phyloP scores from a whole-genome alignment of 2,797 vertebrate species.

The Poecilia gillii region DNA sequence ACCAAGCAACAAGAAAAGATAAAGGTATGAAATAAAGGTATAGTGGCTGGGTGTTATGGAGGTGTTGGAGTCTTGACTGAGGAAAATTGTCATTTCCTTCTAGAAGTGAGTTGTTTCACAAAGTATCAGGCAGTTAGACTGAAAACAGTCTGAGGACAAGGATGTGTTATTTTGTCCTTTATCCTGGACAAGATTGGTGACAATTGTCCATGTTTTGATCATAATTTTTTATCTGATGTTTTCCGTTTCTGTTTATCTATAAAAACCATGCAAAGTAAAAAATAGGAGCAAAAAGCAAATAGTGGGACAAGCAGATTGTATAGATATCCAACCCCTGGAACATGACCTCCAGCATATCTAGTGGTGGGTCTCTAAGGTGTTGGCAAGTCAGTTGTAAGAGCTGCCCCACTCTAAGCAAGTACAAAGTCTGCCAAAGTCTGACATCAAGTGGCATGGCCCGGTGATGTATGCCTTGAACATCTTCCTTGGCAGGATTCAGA shows the following conservation, averaged over 20 bases:
- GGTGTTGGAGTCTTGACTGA: constrained; percentile 43
- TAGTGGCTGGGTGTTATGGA: constrained; percentile 36
- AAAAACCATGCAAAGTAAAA: neutral
- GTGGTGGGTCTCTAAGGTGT: neutral
- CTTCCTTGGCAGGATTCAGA: neutral
- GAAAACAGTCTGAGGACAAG: constrained; percentile 32
- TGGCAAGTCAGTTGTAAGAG: neutral
- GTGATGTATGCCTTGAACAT: neutral
- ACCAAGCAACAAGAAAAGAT: constrained; percentile 63
- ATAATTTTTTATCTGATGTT: neutral
- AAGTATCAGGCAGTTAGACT: neutral
- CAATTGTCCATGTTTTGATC: neutral
- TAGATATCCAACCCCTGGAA: neutral
- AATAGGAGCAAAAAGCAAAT: neutral
- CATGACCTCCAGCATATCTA: neutral
- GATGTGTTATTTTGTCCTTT: constrained; percentile 21
- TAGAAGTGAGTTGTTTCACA: neutral
- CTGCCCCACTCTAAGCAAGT: neutral
- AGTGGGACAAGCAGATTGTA: neutral
- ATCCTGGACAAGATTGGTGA: neutral
- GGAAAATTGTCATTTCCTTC: constrained; percentile 32
- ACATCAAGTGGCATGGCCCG: neutral
- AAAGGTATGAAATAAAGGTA: constrained; percentile 66
- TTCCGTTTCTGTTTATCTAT: neutral
- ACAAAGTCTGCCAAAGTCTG: neutral